Conservation (phyloP, 1,140 invertebrate genomes). For the Euura saliciscinereae region DNA sequence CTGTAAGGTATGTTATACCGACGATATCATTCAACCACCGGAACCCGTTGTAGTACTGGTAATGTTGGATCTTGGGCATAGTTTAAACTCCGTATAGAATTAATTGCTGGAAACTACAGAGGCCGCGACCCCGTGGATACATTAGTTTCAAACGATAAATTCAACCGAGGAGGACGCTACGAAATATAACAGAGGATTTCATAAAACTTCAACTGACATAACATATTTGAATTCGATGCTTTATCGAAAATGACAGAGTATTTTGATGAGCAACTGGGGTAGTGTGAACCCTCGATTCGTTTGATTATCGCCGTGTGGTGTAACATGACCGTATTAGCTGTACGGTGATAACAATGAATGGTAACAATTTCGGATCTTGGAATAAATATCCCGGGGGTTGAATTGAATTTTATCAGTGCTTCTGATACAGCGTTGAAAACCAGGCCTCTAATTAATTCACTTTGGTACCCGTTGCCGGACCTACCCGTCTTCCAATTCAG, state of each 20-base stretch:
- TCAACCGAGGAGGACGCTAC: too few relatives aligned
- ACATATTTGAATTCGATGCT: too few relatives aligned
- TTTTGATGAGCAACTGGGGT: too few relatives aligned
- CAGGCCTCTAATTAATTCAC: slow-evolving; percentile 49
- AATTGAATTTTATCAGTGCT: slow-evolving; percentile 21
- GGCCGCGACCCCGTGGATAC: neutral
- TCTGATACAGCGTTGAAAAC: neutral
- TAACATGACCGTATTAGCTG: slow-evolving; percentile 2
- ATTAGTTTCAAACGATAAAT: neutral
- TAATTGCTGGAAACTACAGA: neutral
- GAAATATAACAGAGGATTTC: too few relatives aligned
- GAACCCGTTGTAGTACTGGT: neutral
- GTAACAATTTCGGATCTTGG: slow-evolving; percentile 34
- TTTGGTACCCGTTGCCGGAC: slow-evolving; percentile 33
- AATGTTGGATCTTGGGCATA: slow-evolving; percentile 3
- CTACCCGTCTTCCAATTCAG: slow-evolving; percentile 40
- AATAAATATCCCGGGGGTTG: slow-evolving; percentile 30
- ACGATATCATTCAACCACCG: slow-evolving; percentile 2
- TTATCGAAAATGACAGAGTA: too few relatives aligned
- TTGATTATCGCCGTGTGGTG: neutral
- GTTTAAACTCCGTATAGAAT: neutral
- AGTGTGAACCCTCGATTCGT: neutral
- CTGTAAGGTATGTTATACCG: neutral
- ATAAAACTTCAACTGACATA: too few relatives aligned
- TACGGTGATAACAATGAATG: slow-evolving; percentile 41